phyloP scores from a whole-genome alignment of 53 echinoderm and acorn worm species.

The Patiria pectinifera region DNA sequence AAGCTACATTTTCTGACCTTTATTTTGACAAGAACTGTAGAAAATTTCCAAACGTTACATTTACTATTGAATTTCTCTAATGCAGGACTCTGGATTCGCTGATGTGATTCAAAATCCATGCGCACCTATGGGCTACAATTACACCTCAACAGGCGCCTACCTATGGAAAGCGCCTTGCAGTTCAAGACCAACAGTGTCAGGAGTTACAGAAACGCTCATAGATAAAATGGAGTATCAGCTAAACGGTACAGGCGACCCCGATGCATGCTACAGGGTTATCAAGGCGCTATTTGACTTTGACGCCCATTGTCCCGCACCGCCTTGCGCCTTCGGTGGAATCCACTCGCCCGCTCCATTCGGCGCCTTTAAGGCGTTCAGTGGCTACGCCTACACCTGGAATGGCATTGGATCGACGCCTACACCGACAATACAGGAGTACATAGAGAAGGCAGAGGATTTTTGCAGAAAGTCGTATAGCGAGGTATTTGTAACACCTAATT shows the following conservation, averaged over 20 bases:
- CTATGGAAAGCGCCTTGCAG: conserved; percentile 69
- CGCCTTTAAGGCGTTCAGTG: conserved; percentile 63
- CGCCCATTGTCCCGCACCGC: conserved; percentile 46
- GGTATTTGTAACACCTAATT: conserved; percentile 14
- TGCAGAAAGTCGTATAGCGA: conserved; percentile 48
- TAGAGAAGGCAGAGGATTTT: conserved; percentile 19
- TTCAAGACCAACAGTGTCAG: not conserved
- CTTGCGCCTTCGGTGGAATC: conserved; percentile 66
- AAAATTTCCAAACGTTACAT: not conserved
- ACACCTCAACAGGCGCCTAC: conserved; percentile 48
- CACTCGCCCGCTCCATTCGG: conserved; percentile 62
- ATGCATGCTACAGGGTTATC: conserved; percentile 18
- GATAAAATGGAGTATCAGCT: not conserved
- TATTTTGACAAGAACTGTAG: too few species aligned
- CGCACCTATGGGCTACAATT: conserved; percentile 54
- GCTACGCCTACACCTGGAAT: conserved; percentile 51
- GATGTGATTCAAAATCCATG: conserved; percentile 53
- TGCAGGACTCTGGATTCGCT: conserved; percentile 50
- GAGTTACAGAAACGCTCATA: not conserved
- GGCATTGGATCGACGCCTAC: conserved; percentile 21
- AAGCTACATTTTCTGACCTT: not conserved
- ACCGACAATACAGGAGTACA: conserved; percentile 37
- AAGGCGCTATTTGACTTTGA: conserved; percentile 55
- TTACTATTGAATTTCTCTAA: not conserved
- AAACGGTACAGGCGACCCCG: conserved; percentile 57